Evolutionary conservation across 1,140 invertebrate genomes (phyloP).

Genomic region (Dendroctonus valens): DNA sequence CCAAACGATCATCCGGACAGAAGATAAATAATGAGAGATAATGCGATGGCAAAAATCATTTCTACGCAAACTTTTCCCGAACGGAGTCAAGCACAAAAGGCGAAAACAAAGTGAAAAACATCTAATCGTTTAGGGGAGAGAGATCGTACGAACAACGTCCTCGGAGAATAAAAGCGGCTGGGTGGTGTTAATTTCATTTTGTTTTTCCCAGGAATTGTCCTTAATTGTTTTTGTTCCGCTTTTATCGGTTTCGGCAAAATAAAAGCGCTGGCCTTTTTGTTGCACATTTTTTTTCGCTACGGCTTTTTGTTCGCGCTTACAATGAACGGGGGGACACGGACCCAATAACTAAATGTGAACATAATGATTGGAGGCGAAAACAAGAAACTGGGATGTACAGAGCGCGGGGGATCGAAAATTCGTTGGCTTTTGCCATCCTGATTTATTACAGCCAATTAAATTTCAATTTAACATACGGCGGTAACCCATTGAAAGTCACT

Average conservation of each 20-base stretch:
- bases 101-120: conserved; percentile 13
- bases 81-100: conserved; percentile 2
- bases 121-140: conserved; percentile 10
- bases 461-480: too few species aligned
- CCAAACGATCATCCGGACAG: too few species aligned
- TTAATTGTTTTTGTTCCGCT: conserved; percentile 1
- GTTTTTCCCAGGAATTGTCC: conserved; percentile 5
- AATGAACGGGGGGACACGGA: too few species aligned
- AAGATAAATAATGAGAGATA: conserved; percentile 11
- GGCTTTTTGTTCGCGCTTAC: too few species aligned
- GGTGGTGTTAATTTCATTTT: conserved; percentile 16
- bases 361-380: too few species aligned
- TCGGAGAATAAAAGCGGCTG: conserved; percentile 7
- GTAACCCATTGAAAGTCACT: too few species aligned
- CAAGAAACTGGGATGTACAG: too few species aligned
- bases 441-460: too few species aligned
- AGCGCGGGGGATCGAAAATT: background rate
- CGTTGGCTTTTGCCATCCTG: too few species aligned
- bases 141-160: conserved; percentile 7
- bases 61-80: conserved; percentile 4
- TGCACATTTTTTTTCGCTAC: too few species aligned
- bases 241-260: background rate
- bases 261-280: background rate
- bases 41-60: conserved; percentile 6
- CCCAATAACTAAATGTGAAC: too few species aligned